Conservation (phyloP, 2,797 vertebrate genomes). For the Artibeus lituratus region DNA sequence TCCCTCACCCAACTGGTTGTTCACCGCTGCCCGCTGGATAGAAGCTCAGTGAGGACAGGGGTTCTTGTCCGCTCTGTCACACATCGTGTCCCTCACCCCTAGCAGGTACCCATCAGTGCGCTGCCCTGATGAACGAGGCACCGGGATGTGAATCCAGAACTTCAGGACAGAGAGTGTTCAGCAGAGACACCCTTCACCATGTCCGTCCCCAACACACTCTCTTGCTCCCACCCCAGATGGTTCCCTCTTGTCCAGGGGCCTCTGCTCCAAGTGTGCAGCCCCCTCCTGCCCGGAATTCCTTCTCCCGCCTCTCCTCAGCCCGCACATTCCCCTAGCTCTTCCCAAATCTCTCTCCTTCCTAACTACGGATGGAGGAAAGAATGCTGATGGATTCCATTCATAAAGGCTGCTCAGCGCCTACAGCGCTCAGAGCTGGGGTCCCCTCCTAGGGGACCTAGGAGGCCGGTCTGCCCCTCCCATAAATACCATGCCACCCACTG, state of each 20-base stretch:
- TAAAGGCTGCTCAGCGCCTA: fast-evolving
- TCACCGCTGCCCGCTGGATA: background rate
- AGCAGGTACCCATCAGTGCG: fast-evolving
- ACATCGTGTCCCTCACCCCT: fast-evolving
- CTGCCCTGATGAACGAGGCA: fast-evolving
- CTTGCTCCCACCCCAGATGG: fast-evolving
- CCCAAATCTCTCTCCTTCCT: background rate
- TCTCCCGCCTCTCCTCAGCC: background rate
- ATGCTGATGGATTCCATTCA: fast-evolving
- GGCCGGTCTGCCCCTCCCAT: fast-evolving
- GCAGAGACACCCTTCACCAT: background rate
- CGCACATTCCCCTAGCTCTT: background rate
- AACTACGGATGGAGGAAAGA: background rate
- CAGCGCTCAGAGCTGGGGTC: background rate
- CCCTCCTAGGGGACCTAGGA: background rate
- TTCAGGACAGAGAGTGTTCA: fast-evolving
- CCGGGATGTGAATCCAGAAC: too few relatives aligned
- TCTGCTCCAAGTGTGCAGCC: background rate
- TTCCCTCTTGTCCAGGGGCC: background rate
- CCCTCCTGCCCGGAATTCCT: background rate
- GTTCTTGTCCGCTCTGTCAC: background rate
- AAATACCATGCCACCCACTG: background rate
- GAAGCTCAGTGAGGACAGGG: background rate
- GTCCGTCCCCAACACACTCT: background rate
- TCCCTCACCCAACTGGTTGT: background rate